Percentiles rank a stretch among this genome's conserved stretches.
phyloP scores from a whole-genome alignment of 2,888 invertebrate genomes.

The Alitta virens region DNA sequence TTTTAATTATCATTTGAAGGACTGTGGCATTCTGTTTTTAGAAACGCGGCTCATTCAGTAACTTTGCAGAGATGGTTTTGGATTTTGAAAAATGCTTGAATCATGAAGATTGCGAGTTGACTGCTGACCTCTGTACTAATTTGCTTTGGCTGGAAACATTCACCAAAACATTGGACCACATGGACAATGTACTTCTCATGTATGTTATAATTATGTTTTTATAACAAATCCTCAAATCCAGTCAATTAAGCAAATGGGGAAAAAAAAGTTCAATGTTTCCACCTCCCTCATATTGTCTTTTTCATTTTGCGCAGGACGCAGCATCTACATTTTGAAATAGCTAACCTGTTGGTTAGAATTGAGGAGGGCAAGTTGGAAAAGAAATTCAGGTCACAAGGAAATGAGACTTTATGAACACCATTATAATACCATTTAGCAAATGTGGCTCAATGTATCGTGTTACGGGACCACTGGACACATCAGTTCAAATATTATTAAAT shows the following conservation, averaged over 20 bases:
- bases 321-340: constrained; percentile 29
- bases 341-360: constrained; percentile 16
- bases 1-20: too few species aligned
- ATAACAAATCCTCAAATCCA: background rate
- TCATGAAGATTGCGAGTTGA: constrained; percentile 30
- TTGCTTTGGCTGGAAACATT: constrained; percentile 34
- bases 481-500: too few species aligned
- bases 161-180: constrained; percentile 29
- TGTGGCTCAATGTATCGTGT: too few species aligned
- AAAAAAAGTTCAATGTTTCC: background rate
- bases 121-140: constrained; percentile 32
- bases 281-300: background rate
- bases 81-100: constrained; percentile 29
- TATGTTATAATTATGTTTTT: background rate
- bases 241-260: background rate
- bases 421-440: too few species aligned
- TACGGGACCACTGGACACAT: too few species aligned
- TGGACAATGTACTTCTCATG: constrained; percentile 30
- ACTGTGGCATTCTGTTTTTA: constrained; percentile 15
- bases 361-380: constrained; percentile 18
- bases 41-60: constrained; percentile 26
- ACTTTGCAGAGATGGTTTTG: constrained; percentile 33
- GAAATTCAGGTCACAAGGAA: background rate
- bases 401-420: too few species aligned
- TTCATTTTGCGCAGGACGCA: constrained; percentile 27